A percentile compares a stretch with the other conserved stretches of the same genome.
Evolutionary conservation across 2,888 invertebrate species (phyloP).

Genomic region (Helleia helle): DNA sequence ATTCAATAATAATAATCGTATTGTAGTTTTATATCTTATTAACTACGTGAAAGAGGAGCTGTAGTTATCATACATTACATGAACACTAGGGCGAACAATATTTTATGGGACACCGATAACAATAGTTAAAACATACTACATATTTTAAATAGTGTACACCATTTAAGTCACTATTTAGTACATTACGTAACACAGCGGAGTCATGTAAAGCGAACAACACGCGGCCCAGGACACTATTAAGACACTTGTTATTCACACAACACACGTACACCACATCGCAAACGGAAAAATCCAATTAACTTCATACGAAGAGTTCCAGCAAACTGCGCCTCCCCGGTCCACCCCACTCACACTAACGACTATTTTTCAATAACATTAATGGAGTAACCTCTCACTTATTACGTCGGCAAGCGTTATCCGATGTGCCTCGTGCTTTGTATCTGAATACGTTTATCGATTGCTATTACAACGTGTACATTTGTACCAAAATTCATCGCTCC

Average conservation of each 20-base stretch:
- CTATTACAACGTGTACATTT: too few species aligned
- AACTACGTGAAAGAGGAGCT: too few species aligned
- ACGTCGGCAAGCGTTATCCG: conserved; percentile 20
- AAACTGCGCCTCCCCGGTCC: conserved; percentile 34
- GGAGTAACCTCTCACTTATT: conserved; percentile 38
- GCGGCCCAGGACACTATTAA: conserved; percentile 39
- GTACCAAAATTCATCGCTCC: too few species aligned
- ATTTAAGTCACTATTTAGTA: too few species aligned
- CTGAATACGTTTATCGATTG: too few species aligned
- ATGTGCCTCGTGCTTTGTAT: neutral
- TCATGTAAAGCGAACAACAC: conserved; percentile 4
- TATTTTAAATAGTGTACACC: too few species aligned
- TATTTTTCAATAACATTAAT: conserved; percentile 59
- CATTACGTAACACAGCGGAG: neutral
- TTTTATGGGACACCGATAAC: too few species aligned
- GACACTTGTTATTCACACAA: conserved; percentile 57
- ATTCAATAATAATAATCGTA: too few species aligned
- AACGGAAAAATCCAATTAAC: conserved; percentile 71
- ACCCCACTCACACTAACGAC: conserved; percentile 46
- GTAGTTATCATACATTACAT: too few species aligned
- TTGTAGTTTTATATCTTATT: too few species aligned
- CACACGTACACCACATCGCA: conserved; percentile 53
- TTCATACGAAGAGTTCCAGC: conserved; percentile 52
- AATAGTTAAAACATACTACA: too few species aligned
- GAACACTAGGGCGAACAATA: too few species aligned